phyloP scores from a whole-genome alignment of 2,888 invertebrate genomes.

The Rosalia funebris region DNA sequence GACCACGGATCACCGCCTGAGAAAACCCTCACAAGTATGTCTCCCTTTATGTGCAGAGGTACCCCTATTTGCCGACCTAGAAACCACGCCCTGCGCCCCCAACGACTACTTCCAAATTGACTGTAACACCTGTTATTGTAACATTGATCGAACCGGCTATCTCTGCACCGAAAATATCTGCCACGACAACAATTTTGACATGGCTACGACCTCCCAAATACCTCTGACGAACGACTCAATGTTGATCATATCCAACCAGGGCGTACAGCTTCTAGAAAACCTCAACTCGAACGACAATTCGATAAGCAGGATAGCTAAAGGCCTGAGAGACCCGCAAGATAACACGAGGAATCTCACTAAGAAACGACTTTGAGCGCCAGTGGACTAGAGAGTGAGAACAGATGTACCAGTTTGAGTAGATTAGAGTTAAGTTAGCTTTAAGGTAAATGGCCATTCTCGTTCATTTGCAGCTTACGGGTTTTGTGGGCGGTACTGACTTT shows the following conservation, averaged over 20 bases:
- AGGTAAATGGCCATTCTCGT: background rate
- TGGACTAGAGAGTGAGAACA: background rate
- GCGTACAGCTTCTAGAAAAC: slow-evolving; percentile 30
- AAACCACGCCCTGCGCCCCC: slow-evolving; percentile 65
- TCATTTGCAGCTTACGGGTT: too few relatives aligned
- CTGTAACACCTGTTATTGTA: slow-evolving; percentile 71
- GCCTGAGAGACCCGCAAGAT: background rate
- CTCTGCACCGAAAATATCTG: slow-evolving; percentile 68
- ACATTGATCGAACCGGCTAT: slow-evolving; percentile 67
- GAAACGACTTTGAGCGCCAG: background rate
- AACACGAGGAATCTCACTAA: background rate
- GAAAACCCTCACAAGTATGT: too few relatives aligned
- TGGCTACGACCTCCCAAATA: slow-evolving; percentile 43
- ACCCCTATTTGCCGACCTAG: slow-evolving; percentile 52
- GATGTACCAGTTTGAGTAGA: too few relatives aligned
- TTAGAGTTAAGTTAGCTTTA: background rate
- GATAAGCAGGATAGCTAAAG: slow-evolving; percentile 28
- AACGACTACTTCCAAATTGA: slow-evolving; percentile 68
- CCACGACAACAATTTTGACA: slow-evolving; percentile 39
- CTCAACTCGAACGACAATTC: slow-evolving; percentile 33
- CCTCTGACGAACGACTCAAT: slow-evolving; percentile 54
- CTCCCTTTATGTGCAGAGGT: slow-evolving; percentile 41
- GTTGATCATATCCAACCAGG: slow-evolving; percentile 46
- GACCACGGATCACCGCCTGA: too few relatives aligned
- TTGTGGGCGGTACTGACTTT: background rate